Evolutionary conservation across 2,113 vertebrate genomes (phyloP).

Genomic region (Neolamprologus tretocephalus): DNA sequence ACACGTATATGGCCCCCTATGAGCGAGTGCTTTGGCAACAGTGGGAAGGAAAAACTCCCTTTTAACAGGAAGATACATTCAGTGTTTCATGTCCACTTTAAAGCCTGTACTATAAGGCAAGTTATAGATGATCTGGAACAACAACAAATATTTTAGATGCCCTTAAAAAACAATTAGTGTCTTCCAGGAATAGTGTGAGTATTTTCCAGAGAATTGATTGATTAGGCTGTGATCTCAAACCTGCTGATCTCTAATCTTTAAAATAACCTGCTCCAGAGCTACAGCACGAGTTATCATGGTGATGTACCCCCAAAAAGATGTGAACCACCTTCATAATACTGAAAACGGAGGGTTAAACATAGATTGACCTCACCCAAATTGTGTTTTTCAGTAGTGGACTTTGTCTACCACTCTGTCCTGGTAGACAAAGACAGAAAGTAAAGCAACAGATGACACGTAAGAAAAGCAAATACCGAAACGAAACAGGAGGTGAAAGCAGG

Average conservation of each 20-base stretch:
- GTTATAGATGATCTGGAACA: background rate
- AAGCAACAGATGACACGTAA: background rate
- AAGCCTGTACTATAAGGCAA: background rate
- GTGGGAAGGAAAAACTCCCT: background rate
- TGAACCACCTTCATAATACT: background rate
- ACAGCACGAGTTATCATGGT: background rate
- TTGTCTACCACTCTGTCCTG: background rate
- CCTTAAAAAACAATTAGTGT: background rate
- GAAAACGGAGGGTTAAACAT: background rate
- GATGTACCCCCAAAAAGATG: background rate
- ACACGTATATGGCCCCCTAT: background rate
- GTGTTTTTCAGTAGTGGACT: background rate
- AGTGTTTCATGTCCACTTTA: background rate
- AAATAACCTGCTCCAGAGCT: background rate
- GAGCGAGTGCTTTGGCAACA: background rate
- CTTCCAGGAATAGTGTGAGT: background rate
- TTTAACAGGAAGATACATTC: background rate
- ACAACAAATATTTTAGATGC: accelerated
- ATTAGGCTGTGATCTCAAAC: background rate
- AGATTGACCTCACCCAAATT: background rate
- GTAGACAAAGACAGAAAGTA: background rate
- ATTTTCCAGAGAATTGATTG: background rate
- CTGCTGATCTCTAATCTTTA: background rate
- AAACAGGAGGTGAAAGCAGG: background rate
- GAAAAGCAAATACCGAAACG: background rate